These are phyloP conservation scores for Chironomus striatipennis DNA, from an alignment of 1,140 invertebrate genomes.

Conservation along the genomic window DNA sequence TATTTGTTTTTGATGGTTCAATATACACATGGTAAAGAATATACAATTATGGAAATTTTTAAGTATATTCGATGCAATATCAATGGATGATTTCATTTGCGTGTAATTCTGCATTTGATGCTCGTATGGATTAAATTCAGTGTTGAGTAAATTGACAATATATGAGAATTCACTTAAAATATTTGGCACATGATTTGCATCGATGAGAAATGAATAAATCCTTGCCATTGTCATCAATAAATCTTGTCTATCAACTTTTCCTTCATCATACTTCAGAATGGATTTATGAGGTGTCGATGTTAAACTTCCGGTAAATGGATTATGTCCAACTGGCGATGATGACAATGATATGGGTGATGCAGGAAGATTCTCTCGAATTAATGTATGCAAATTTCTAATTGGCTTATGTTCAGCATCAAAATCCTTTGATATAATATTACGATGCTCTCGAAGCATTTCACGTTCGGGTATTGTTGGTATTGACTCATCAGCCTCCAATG, in stretches of 20 bases:
- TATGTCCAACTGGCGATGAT: background rate
- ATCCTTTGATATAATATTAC: slow-evolving; percentile 22
- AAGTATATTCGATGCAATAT: slow-evolving; percentile 17
- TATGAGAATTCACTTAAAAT: slow-evolving; percentile 35
- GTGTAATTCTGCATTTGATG: background rate
- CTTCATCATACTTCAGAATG: background rate
- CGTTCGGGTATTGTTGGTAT: slow-evolving; percentile 24
- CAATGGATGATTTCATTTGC: background rate
- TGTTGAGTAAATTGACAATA: slow-evolving; percentile 34
- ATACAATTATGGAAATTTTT: slow-evolving; percentile 32
- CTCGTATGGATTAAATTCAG: slow-evolving; percentile 25
- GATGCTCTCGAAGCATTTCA: slow-evolving; percentile 5
- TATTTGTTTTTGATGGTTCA: slow-evolving; percentile 31
- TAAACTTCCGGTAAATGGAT: too few relatives aligned
- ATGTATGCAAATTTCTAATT: background rate
- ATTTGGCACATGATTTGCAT: slow-evolving; percentile 35
- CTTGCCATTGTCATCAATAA: slow-evolving; percentile 29
- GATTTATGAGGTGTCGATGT: too few relatives aligned
- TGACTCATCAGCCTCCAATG: background rate
- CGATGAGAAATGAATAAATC: slow-evolving; percentile 34
- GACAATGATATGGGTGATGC: background rate
- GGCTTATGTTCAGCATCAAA: slow-evolving; percentile 23
- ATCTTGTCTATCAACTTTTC: background rate
- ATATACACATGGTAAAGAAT: slow-evolving; percentile 32
- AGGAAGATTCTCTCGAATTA: slow-evolving; percentile 6